Evolutionary conservation across 2,888 invertebrate species (phyloP).

Genomic region (Nemoura dubitans): DNA sequence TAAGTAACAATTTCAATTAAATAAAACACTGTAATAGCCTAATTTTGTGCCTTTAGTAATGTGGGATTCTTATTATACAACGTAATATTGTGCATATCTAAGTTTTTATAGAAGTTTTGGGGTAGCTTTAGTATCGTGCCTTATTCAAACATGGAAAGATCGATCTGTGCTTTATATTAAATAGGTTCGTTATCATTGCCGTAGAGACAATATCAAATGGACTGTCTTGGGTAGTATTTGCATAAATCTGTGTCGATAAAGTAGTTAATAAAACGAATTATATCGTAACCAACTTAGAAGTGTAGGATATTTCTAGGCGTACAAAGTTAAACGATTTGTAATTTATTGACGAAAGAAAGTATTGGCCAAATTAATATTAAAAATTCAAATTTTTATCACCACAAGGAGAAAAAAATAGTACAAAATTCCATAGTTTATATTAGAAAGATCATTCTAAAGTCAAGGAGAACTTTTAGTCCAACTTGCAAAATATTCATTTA

Average conservation of each 20-base stretch:
- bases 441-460: slow-evolving; percentile 33
- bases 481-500: slow-evolving; percentile 27
- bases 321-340: not conserved
- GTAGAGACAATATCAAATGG: slow-evolving; percentile 22
- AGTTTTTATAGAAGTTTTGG: slow-evolving; percentile 43
- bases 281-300: slow-evolving; percentile 2
- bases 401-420: slow-evolving; percentile 39
- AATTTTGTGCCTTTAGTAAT: slow-evolving; percentile 43
- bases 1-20: slow-evolving; percentile 31
- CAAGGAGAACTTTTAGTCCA: slow-evolving; percentile 34
- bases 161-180: slow-evolving; percentile 42
- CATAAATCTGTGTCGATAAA: slow-evolving; percentile 15
- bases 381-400: slow-evolving; percentile 16
- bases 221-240: slow-evolving; percentile 22
- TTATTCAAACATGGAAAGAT: slow-evolving; percentile 35
- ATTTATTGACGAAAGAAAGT: slow-evolving; percentile 29
- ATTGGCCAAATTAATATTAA: slow-evolving; percentile 39
- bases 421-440: slow-evolving; percentile 41
- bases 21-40: slow-evolving; percentile 37
- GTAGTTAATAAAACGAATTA: not conserved
- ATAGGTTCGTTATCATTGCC: not conserved
- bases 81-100: slow-evolving; percentile 39
- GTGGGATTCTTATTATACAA: slow-evolving; percentile 22
- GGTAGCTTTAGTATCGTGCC: slow-evolving; percentile 42
- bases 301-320: slow-evolving; percentile 29